phyloP scores from a whole-genome alignment of 2,797 vertebrate genomes.

The Crenuchus spilurus region DNA sequence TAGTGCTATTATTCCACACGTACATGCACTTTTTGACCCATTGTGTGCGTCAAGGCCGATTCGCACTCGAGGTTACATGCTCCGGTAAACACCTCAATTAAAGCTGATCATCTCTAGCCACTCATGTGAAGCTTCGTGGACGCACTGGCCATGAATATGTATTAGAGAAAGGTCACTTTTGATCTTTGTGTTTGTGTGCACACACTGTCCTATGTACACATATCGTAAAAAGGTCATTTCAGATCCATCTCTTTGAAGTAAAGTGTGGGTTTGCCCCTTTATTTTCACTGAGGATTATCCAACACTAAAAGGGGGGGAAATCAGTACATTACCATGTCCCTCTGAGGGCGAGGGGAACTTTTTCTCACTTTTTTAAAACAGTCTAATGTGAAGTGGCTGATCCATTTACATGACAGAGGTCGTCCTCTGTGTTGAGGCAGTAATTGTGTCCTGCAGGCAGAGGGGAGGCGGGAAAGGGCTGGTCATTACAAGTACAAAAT shows the following conservation, averaged over 20 bases:
- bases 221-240: constrained; percentile 55
- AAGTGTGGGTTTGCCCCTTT: constrained; percentile 30
- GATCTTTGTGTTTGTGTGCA: constrained; percentile 42
- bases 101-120: constrained; percentile 47
- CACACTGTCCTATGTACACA: constrained; percentile 28
- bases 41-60: constrained; percentile 29
- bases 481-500: constrained; percentile 52
- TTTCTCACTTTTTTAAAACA: constrained; percentile 18
- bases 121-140: constrained; percentile 36
- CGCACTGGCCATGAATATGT: constrained; percentile 51
- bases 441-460: constrained; percentile 59
- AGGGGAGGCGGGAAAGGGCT: constrained; percentile 27
- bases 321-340: constrained; percentile 27
- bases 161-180: constrained; percentile 52
- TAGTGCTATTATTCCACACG: constrained; percentile 10
- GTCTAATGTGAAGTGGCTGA: constrained; percentile 44
- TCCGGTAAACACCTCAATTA: constrained; percentile 55
- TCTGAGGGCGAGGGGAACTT: constrained; percentile 27
- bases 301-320: constrained; percentile 13
- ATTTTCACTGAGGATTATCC: constrained; percentile 32
- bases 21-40: constrained; percentile 24
- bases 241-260: constrained; percentile 42
- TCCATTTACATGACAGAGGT: constrained; percentile 62
- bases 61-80: constrained; percentile 38
- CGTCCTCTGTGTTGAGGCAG: constrained; percentile 52